These are phyloP conservation scores for Osmerus eperlanus DNA, from an alignment of 2,113 vertebrate genomes.

Conservation along the genomic window DNA sequence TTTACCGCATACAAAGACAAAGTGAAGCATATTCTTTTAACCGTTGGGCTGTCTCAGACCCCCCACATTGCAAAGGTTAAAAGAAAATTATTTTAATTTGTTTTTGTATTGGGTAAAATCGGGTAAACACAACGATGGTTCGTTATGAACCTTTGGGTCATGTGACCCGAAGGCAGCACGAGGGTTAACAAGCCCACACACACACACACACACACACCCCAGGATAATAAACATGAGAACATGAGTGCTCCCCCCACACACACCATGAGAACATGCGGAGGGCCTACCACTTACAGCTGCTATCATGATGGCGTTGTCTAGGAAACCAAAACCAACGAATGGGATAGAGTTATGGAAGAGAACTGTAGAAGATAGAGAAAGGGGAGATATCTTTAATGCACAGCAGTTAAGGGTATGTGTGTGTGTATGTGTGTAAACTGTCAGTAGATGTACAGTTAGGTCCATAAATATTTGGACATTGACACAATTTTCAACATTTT, in stretches of 20 bases:
- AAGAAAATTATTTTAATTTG: too few species aligned
- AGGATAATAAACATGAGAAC: neutral
- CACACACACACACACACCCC: neutral
- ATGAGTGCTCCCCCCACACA: neutral
- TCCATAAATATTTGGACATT: too few species aligned
- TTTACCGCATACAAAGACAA: too few species aligned
- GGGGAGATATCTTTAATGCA: neutral
- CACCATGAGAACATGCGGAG: neutral
- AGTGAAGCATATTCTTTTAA: too few species aligned
- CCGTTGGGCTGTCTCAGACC: too few species aligned
- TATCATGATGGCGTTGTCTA: conserved; percentile 99
- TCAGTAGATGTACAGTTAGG: conserved; percentile 1
- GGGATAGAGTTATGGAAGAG: conserved; percentile 94
- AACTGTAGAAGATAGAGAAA: conserved; percentile 67
- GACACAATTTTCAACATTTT: too few species aligned
- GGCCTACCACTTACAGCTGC: conserved; percentile 82
- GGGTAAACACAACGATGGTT: too few species aligned
- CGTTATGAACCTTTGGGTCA: too few species aligned
- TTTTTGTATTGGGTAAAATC: too few species aligned
- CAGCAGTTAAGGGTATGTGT: neutral
- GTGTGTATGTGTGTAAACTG: neutral
- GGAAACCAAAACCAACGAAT: conserved; percentile 96
- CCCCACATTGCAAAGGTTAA: too few species aligned
- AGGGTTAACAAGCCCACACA: too few species aligned
- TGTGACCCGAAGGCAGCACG: too few species aligned